A percentile compares a stretch with the other conserved stretches of the same genome.
Evolutionary conservation across 2,888 invertebrate species (phyloP).

Genomic region (Cephus runcator): DNA sequence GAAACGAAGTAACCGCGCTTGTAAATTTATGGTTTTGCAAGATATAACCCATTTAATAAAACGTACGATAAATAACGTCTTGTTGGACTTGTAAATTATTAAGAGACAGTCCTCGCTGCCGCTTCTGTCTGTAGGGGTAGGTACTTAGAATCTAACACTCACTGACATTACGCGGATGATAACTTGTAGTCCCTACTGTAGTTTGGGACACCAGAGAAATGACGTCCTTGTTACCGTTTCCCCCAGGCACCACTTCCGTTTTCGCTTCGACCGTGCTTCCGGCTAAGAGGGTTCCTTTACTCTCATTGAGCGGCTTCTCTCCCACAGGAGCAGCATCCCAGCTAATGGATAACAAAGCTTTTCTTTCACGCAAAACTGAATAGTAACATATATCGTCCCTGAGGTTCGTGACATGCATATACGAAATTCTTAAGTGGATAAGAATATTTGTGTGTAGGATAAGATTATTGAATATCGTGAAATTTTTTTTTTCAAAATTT

Average conservation of each 20-base stretch:
- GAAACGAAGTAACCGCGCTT: neutral
- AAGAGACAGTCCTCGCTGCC: constrained; percentile 10
- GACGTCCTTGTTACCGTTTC: constrained; percentile 39
- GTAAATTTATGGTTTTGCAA: neutral
- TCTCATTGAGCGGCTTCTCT: constrained; percentile 36
- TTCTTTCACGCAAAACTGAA: neutral
- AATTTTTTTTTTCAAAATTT: neutral
- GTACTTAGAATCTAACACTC: constrained; percentile 28
- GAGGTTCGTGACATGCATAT: neutral
- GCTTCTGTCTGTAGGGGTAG: constrained; percentile 25
- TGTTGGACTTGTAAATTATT: neutral
- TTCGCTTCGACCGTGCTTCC: constrained; percentile 23
- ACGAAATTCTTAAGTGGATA: neutral
- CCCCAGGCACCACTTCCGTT: constrained; percentile 34
- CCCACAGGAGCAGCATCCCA: constrained; percentile 42
- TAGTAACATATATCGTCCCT: neutral
- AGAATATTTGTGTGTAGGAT: neutral
- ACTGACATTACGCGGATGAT: constrained; percentile 35
- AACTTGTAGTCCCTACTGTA: constrained; percentile 29
- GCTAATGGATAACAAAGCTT: constrained; percentile 33
- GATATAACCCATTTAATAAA: neutral
- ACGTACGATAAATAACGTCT: neutral
- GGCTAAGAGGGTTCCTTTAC: constrained; percentile 26
- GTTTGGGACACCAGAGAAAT: constrained; percentile 28
- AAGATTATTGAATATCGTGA: neutral